These are phyloP conservation scores for Gymnoscopelus microlampas DNA, from an alignment of 2,797 vertebrate species.

Conservation along the genomic window DNA sequence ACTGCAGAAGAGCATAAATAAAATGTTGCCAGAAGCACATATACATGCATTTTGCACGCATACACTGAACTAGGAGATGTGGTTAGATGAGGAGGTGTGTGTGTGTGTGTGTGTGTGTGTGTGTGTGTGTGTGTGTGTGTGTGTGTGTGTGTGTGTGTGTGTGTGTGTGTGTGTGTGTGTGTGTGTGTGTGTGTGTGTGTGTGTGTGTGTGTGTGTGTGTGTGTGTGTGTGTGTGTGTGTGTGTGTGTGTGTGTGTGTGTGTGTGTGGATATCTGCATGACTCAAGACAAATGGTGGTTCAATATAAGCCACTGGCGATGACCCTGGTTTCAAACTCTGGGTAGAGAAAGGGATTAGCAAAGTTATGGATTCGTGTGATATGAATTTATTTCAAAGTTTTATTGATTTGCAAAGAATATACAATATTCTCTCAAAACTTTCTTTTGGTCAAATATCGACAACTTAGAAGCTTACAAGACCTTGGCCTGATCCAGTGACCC, in stretches of 20 bases:
- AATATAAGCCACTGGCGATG: no score
- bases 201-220: background rate
- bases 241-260: slow-evolving; percentile 3
- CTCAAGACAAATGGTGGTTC: no score
- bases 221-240: slow-evolving; percentile 8
- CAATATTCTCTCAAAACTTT: no score
- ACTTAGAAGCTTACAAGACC: no score
- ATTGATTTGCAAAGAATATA: no score
- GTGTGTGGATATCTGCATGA: background rate
- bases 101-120: background rate
- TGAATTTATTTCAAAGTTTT: no score
- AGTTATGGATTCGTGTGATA: no score
- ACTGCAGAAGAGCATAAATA: slow-evolving; percentile 18
- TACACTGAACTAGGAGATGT: no score
- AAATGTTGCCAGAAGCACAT: slow-evolving; percentile 7
- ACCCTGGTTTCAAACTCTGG: no score
- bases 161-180: slow-evolving; percentile 1
- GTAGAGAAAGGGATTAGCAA: no score
- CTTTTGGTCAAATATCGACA: no score
- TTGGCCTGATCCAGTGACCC: no score
- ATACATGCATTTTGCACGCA: background rate
- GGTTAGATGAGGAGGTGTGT: background rate
- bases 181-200: slow-evolving; percentile 1
- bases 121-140: background rate
- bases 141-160: background rate